Evolutionary conservation across 2,888 invertebrate genomes (phyloP), one percentile per base, ranked within the genome.

Genomic region (Cyclophora albipunctata): DNA sequence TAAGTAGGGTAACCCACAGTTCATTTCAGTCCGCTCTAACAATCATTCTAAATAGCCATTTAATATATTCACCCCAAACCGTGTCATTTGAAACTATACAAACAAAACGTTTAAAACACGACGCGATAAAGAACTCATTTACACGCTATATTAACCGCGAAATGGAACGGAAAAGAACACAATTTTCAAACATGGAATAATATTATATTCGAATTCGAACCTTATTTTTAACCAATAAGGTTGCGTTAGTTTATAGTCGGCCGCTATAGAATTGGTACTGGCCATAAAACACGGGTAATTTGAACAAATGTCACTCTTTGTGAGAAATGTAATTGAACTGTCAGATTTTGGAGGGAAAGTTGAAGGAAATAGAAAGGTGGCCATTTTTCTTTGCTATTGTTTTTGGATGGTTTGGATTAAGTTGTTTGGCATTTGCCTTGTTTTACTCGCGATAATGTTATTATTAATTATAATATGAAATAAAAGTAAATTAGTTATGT

Each of bases 71-170:
- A 85, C 87, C 86, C 86, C 71, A 37, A 37, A 37, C 37, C 63
- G 59, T 56, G 63, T 69, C 67, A 66, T 61, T 63, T 57, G 63
- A 66, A 75, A 81, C 78, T 78, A 79, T 71, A 79, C 75, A 82
- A 82, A 84, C 78, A 79, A 65, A 67, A 66, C 73, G 71, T 73
- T 81, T 77, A 78, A 83, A 84, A 79, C 78, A 75, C 72, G 73
- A 71, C 66, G 63, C 73, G 81, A 84, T 85, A 88, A 86, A 86
- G 84, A 83, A 87, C 85, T 84, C 80, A 87, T 88, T 88, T 87
- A 83, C 76, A 85, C 86, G 87, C 71, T 66, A 71, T 76, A 78
- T 87, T 87, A 87, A 78, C 81, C 78, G 71, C 79, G 78, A 81
- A 86, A 87, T 84, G 78, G 74, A 69, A 78, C 77, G 79, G 71